Evolutionary conservation across 1,140 invertebrate species (phyloP).

Genomic region (Calliopsis andreniformis): DNA sequence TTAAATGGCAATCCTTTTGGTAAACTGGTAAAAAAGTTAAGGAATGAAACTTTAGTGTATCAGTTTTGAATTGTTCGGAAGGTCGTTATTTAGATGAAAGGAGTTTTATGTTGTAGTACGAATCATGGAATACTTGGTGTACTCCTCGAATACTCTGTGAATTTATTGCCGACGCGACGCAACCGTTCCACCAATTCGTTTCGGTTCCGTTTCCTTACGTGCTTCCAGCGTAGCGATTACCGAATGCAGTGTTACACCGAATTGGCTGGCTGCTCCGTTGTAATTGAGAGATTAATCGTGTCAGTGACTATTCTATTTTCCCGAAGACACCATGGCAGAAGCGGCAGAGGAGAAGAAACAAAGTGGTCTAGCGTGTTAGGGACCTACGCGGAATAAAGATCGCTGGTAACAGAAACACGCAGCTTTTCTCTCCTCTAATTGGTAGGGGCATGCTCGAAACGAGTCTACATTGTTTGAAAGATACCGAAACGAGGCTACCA

Average conservation of each 20-base stretch:
- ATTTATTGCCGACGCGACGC: neutral
- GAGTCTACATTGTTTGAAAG: neutral
- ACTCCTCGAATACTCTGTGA: neutral
- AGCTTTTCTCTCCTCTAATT: constrained; percentile 12
- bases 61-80: no score
- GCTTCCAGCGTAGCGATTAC: constrained; percentile 17
- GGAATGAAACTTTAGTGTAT: no score
- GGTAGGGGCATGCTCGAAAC: neutral
- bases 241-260: constrained; percentile 7
- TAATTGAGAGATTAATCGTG: constrained; percentile 49
- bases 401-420: neutral
- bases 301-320: constrained; percentile 30
- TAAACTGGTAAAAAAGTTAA: no score
- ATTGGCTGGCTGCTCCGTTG: constrained; percentile 44
- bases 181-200: constrained; percentile 24
- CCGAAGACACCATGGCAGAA: neutral
- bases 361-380: neutral
- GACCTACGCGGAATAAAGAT: constrained; percentile 29
- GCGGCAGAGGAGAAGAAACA: constrained; percentile 1
- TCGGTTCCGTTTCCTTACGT: constrained; percentile 4
- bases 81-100: no score
- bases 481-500: constrained; percentile 3
- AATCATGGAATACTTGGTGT: no score
- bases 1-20: no score
- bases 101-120: no score